Percentiles rank a stretch among this genome's conserved stretches.
Conservation (phyloP, 2,888 invertebrate genomes). For the Calameuta idolon region DNA sequence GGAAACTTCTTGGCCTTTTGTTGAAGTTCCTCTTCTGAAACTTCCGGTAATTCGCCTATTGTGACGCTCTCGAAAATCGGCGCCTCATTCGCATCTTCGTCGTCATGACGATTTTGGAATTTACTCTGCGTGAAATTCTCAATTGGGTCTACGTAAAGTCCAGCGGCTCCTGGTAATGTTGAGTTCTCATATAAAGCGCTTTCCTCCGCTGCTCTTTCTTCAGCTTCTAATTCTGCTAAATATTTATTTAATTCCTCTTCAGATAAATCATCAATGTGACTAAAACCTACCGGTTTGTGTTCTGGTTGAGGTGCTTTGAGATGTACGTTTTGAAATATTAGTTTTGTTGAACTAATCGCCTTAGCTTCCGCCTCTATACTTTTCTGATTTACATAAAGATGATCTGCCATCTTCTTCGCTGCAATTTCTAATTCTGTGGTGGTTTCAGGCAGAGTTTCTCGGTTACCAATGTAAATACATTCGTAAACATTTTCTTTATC, state of each 20-base stretch:
- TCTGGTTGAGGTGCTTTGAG: slow-evolving; percentile 2
- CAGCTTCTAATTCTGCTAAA: slow-evolving; percentile 64
- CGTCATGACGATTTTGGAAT: slow-evolving; percentile 30
- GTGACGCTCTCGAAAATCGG: slow-evolving; percentile 56
- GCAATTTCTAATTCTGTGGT: slow-evolving; percentile 42
- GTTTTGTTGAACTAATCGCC: slow-evolving; percentile 23
- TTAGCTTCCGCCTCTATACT: slow-evolving; percentile 28
- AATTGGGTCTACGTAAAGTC: slow-evolving; percentile 18
- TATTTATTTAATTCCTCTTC: slow-evolving; percentile 65
- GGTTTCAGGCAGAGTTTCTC: slow-evolving; percentile 39
- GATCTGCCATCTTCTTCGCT: slow-evolving; percentile 44
- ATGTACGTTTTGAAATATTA: slow-evolving; percentile 28
- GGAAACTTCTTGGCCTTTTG: slow-evolving; percentile 56
- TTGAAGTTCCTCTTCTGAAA: slow-evolving; percentile 50
- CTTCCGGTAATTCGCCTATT: slow-evolving; percentile 52
- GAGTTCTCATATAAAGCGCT: slow-evolving; percentile 30
- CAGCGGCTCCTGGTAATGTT: slow-evolving; percentile 15
- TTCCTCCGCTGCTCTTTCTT: slow-evolving; percentile 51
- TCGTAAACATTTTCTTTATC: slow-evolving; percentile 41
- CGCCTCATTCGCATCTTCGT: slow-evolving; percentile 55
- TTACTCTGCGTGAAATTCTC: slow-evolving; percentile 16
- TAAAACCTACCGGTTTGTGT: slow-evolving; percentile 50
- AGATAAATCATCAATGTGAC: slow-evolving; percentile 58
- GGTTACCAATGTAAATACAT: slow-evolving; percentile 44
- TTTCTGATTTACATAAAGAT: slow-evolving; percentile 29